Percentiles rank a stretch among this genome's conserved stretches.
Evolutionary conservation across 2,113 vertebrate genomes (phyloP).

Genomic region (Osmerus eperlanus): DNA sequence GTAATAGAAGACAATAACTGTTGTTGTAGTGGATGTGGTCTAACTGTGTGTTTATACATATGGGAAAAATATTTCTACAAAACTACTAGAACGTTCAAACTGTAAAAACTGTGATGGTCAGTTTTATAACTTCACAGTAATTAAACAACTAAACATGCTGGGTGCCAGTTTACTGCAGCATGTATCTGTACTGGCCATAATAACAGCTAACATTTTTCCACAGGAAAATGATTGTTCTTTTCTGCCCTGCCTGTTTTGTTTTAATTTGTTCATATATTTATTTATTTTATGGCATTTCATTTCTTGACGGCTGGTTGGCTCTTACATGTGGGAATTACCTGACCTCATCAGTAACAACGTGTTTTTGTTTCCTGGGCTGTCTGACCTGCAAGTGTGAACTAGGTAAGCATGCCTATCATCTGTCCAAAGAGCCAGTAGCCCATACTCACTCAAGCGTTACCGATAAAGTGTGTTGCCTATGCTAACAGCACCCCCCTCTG

Average conservation of each 20-base stretch:
- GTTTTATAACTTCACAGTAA: background rate
- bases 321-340: background rate
- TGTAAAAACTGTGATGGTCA: too few relatives aligned
- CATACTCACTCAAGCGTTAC: background rate
- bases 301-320: background rate
- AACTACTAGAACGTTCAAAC: too few relatives aligned
- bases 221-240: background rate
- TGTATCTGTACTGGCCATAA: background rate
- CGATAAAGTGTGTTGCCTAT: background rate
- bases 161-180: background rate
- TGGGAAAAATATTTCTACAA: too few relatives aligned
- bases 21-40: too few relatives aligned
- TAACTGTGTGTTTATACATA: too few relatives aligned
- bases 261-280: too few relatives aligned
- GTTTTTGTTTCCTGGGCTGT: constrained; percentile 1
- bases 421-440: background rate
- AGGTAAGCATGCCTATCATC: constrained; percentile 1
- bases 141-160: background rate
- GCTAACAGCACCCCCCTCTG: constrained; percentile 2
- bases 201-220: background rate
- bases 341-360: background rate
- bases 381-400: background rate
- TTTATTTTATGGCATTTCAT: background rate
- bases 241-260: background rate
- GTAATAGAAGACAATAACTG: too few relatives aligned